These are phyloP conservation scores for Agonopterix subpropinquella DNA, from an alignment of 2,888 invertebrate species.

Conservation along the genomic window DNA sequence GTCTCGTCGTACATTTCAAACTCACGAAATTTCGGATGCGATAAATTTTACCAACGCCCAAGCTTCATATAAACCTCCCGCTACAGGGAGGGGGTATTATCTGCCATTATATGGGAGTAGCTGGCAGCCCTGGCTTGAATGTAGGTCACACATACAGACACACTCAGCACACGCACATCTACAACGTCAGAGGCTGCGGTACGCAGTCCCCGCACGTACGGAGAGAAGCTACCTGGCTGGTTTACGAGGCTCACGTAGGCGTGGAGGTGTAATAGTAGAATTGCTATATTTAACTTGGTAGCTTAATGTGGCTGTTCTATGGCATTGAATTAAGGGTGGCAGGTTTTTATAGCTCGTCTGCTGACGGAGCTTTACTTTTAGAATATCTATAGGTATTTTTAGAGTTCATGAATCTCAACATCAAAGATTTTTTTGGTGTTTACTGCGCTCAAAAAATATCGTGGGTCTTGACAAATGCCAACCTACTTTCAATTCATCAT, in stretches of 20 bases:
- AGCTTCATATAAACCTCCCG: slow-evolving; percentile 28
- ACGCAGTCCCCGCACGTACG: slow-evolving; percentile 12
- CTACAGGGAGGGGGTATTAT: slow-evolving; percentile 27
- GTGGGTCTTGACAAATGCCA: too few relatives aligned
- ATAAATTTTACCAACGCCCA: slow-evolving; percentile 35
- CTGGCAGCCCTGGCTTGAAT: slow-evolving; percentile 36
- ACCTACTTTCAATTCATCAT: too few relatives aligned
- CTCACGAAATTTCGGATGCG: slow-evolving; percentile 15
- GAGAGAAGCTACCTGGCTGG: slow-evolving; percentile 33
- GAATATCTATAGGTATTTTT: slow-evolving; percentile 21
- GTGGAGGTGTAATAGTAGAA: slow-evolving; percentile 25
- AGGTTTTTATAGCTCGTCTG: slow-evolving; percentile 21
- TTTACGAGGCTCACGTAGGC: slow-evolving; percentile 27
- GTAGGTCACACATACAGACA: slow-evolving; percentile 56
- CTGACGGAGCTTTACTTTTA: slow-evolving; percentile 18
- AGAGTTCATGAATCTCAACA: slow-evolving; percentile 35
- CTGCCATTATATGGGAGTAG: slow-evolving; percentile 27
- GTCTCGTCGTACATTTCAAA: slow-evolving; percentile 8
- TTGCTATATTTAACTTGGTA: slow-evolving; percentile 37
- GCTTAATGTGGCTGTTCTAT: slow-evolving; percentile 26
- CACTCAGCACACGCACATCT: slow-evolving; percentile 19
- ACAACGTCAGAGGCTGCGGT: neutral
- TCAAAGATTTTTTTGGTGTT: neutral
- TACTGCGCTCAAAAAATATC: too few relatives aligned
- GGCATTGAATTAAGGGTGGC: slow-evolving; percentile 31